A percentile compares a stretch with the other conserved stretches of the same genome.
phyloP scores from a whole-genome alignment of 2,797 vertebrate species.

The Galago senegalensis region DNA sequence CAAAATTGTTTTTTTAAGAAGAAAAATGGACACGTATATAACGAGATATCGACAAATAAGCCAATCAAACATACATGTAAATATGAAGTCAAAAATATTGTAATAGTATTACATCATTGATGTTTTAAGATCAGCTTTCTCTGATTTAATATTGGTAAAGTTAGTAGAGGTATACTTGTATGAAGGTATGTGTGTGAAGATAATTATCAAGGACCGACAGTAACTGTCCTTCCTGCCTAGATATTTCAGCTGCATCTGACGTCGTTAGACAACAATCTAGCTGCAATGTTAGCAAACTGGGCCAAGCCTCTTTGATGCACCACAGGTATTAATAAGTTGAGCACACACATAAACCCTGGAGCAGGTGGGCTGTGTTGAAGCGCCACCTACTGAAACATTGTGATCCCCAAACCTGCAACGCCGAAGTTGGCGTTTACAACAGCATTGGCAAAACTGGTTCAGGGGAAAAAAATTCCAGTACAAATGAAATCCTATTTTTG shows the following conservation, averaged over 20 bases:
- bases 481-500: conserved; percentile 87
- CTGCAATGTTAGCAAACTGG: conserved; percentile 61
- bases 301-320: conserved; percentile 55
- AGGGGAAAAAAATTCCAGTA: conserved; percentile 73
- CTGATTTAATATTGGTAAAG: not conserved
- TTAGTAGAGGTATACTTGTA: not conserved
- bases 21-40: not conserved
- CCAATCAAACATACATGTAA: not conserved
- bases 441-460: conserved; percentile 81
- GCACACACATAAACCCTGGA: not conserved
- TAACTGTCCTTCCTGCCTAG: not conserved
- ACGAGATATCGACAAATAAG: not conserved
- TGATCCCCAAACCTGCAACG: not conserved
- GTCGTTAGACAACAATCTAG: not conserved
- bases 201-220: not conserved
- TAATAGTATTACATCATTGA: not conserved
- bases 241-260: not conserved
- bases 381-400: conserved; percentile 95
- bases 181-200: not conserved
- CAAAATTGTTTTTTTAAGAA: not conserved
- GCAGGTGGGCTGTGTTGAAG: conserved; percentile 94
- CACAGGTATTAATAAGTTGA: conserved; percentile 48
- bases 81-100: not conserved
- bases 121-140: not conserved
- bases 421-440: conserved; percentile 67